Percentiles rank a stretch among this genome's conserved stretches.
phyloP scores from a whole-genome alignment of 53 echinoderm and acorn worm species.

The Antedon mediterranea region DNA sequence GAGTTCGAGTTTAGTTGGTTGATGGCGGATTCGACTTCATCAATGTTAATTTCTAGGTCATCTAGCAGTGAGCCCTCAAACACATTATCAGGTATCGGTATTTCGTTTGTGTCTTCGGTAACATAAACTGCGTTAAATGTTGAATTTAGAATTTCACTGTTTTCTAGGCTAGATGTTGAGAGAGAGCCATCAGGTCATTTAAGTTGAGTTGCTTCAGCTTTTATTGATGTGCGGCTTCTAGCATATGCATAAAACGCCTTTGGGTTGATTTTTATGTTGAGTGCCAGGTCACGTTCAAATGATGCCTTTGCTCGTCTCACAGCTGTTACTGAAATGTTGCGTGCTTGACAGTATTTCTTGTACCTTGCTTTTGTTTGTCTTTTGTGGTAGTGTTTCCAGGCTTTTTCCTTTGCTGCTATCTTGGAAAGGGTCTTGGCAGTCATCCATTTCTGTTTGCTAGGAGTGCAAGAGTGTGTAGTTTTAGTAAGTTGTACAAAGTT shows the following conservation, averaged over 20 bases:
- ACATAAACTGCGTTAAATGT: not conserved
- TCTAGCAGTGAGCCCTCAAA: not conserved
- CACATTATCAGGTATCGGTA: not conserved
- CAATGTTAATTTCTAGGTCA: not conserved
- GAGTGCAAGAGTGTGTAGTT: not conserved
- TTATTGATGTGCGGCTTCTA: not conserved
- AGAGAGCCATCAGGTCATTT: not conserved
- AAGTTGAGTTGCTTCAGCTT: not conserved
- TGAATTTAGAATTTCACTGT: not conserved
- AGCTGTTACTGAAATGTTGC: not conserved
- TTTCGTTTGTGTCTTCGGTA: not conserved
- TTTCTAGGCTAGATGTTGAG: not conserved
- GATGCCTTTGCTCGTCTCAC: not conserved
- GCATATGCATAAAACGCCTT: not conserved
- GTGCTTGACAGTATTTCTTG: not conserved
- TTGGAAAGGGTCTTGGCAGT: not conserved
- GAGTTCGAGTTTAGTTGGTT: not conserved
- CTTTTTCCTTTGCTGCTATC: not conserved
- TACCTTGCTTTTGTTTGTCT: not conserved
- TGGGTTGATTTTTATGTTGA: not conserved
- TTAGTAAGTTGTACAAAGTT: not conserved
- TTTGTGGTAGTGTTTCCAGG: not conserved
- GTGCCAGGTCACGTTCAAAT: not conserved
- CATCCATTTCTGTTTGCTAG: not conserved
- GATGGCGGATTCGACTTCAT: not conserved